Base-by-base conservation (phyloP, 2,797 vertebrate species). In the Benthosema pterotum region DNA sequence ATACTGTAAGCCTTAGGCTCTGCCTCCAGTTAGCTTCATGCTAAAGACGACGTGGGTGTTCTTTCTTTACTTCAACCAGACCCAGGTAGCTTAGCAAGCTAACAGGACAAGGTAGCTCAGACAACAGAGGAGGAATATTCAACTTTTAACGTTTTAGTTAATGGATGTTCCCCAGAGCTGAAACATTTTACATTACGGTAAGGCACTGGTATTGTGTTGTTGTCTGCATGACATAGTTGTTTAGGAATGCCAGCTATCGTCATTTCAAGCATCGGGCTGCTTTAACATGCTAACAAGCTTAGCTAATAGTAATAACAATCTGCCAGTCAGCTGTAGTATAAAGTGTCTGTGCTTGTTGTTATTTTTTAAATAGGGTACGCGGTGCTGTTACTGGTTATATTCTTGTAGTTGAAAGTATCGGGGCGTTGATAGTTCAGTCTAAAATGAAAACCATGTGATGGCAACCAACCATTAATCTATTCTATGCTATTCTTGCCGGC, bases 1-100 rank as follows among this genome's bases (percentile, higher is more conserved):
- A n/a, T n/a, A n/a, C n/a, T n/a, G n/a, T n/a, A n/a, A n/a, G n/a
- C n/a, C n/a, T n/a, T n/a, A n/a, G n/a, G n/a, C n/a, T n/a, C 84
- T 65, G 8, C 17, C 46, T 16, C 32, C n/a, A 42, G 75, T 54
- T 89, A 91, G 83, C 83, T 75, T 67, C 11, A 61, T 59, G 17
- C 22, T 11, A 49, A 83, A 77, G 15, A 46, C 85, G 83, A 84
- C 80, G 84, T 88, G 86, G 79, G 86, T 87, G 84, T 83, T 89
- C 80, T 89, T 87, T 87, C 82, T 85, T 84, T 69, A 75, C 66
- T 67, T 49, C 42, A 74, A 82, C 81, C 52, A 2, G 11, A 5
- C 25, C 12, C 25, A 2, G 73, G 67, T 79, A 84, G 65, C 66
- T 25, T 38, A 38, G 32, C 32, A 11, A 38, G 32, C 32, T 38